Evolutionary conservation across 2,113 vertebrate species (phyloP).

Genomic region (Epinephelus moara): DNA sequence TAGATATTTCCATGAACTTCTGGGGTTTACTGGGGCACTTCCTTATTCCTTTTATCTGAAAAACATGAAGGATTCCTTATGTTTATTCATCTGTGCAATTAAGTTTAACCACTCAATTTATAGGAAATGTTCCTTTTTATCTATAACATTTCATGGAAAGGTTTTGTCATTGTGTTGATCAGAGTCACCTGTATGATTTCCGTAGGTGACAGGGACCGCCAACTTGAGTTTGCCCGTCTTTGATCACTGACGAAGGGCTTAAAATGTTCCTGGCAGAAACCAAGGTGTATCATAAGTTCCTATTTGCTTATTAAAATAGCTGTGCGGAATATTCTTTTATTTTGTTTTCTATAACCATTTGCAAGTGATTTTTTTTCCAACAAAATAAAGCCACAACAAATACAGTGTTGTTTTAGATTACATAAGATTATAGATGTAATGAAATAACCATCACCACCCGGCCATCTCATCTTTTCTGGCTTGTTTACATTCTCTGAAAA

Average conservation of each 20-base stretch:
- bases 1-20: background rate
- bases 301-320: background rate
- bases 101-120: background rate
- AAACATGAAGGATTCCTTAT: too few relatives aligned
- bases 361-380: too few relatives aligned
- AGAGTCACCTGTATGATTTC: background rate
- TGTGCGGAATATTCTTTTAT: background rate
- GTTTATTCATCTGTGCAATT: background rate
- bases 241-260: background rate
- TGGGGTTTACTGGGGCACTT: background rate
- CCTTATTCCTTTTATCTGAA: background rate
- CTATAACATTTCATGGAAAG: background rate
- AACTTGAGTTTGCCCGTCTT: background rate
- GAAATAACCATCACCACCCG: constrained; percentile 12
- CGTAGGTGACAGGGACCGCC: background rate
- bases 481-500: constrained; percentile 50
- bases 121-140: background rate
- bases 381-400: background rate
- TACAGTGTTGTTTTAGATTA: background rate
- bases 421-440: constrained; percentile 8
- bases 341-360: background rate
- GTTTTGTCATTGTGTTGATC: background rate
- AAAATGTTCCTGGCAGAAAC: background rate
- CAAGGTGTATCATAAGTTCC: background rate
- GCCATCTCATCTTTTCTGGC: constrained; percentile 1